Evolutionary conservation across 2,113 vertebrate genomes (phyloP), one percentile per base, ranked within the genome.

Genomic region (Halichoerus grypus): DNA sequence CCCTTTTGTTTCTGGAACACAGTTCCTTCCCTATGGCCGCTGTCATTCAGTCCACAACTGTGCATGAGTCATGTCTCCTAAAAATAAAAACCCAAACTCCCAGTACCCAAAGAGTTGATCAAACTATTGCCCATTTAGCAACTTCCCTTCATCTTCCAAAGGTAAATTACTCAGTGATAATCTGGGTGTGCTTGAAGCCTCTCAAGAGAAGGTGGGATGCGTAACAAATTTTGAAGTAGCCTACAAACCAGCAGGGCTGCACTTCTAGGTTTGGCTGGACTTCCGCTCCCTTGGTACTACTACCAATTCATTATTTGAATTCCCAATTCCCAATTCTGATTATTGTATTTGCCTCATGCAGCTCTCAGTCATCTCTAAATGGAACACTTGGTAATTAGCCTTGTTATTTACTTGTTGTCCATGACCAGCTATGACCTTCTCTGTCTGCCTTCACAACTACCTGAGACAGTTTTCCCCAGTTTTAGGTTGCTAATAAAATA

Each of bases 261-360:
- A 14, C 15, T 13, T 46, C 3, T 7, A 18, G n/a, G 5, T 46
- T 1, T 42, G 42, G 6, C 55, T 18, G 46, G 26, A 24, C 65
- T 36, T 51, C 7, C 19, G n/a, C 21, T 80, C 24, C 55, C 51
- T 59, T 4, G 74, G 18, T 1, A 12, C 24, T 4, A 16, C n/a
- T 28, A n/a, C 31, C 12, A 11, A 36, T 24, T 51, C 49, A 2
- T 63, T 15, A 12, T 22, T 12, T 15, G 33, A 63, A 46, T 57
- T 71, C 46, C 61, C 21, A 36, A 1, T 10, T 83, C 74, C 13
- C 31, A 13, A 5, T 36, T 67, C 26, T 67, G 33, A 39, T 51
- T 2, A 4, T 15, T 14, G 3, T 3, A 2, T 55, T 36, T 14
- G 18, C 31, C 8, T 33, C 31, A 12, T 0, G n/a, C 49, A 28